Evolutionary conservation across 2,888 invertebrate species (phyloP).

Genomic region (Timema podura): DNA sequence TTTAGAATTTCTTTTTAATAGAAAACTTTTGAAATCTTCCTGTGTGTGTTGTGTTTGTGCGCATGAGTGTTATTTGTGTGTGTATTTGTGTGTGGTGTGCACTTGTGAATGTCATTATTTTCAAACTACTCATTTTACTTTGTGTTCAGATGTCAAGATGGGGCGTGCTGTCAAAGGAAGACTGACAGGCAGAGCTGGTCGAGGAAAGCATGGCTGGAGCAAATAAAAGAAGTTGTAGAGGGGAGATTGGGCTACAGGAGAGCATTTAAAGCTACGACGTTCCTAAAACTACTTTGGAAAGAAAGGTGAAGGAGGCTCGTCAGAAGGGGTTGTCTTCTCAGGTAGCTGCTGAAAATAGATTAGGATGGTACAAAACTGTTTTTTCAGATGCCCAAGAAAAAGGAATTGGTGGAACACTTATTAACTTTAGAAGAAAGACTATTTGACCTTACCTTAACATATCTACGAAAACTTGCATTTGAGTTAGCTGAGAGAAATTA

Average conservation of each 20-base stretch:
- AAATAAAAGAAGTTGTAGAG: constrained; percentile 27
- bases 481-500: constrained; percentile 31
- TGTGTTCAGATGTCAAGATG: too few species aligned
- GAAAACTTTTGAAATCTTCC: too few species aligned
- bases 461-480: constrained; percentile 34
- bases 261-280: constrained; percentile 25
- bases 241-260: constrained; percentile 28
- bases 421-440: constrained; percentile 28
- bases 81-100: too few species aligned
- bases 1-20: too few species aligned
- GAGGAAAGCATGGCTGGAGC: constrained; percentile 29
- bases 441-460: constrained; percentile 34
- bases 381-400: constrained; percentile 29
- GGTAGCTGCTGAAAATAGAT: constrained; percentile 17
- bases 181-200: constrained; percentile 28
- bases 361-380: constrained; percentile 24
- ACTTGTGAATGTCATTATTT: too few species aligned
- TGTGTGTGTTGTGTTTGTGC: too few species aligned
- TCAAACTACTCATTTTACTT: too few species aligned
- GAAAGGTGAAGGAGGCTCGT: constrained; percentile 26
- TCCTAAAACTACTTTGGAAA: constrained; percentile 30
- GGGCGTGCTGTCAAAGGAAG: too few species aligned
- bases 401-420: constrained; percentile 24
- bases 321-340: constrained; percentile 19
- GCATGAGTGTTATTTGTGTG: too few species aligned